Evolutionary conservation across 1,140 invertebrate species (phyloP).

Genomic region (Coelopa frigida): DNA sequence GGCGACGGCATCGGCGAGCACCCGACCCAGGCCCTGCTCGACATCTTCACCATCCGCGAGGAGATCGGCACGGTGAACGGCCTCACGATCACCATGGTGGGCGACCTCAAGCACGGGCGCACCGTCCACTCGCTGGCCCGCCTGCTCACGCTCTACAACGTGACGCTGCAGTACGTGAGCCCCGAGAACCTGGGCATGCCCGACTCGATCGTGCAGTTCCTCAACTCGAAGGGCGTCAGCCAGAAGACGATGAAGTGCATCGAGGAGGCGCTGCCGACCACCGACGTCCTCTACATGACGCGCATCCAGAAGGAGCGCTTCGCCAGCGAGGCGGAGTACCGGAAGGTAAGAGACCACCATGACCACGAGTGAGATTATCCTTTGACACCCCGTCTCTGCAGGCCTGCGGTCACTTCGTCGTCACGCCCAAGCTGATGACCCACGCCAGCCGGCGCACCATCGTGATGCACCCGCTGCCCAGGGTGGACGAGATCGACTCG

Average conservation of each 20-base stretch:
- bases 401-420: constrained; percentile 77
- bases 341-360: constrained; percentile 35
- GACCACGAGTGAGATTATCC: background rate
- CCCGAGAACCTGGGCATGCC: constrained; percentile 87
- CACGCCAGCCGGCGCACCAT: constrained; percentile 87
- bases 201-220: constrained; percentile 69
- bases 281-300: constrained; percentile 97
- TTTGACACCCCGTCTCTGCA: constrained; percentile 18
- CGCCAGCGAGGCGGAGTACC: constrained; percentile 72
- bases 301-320: constrained; percentile 95
- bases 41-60: constrained; percentile 96
- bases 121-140: constrained; percentile 96
- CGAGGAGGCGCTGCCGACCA: constrained; percentile 80
- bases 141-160: constrained; percentile 84
- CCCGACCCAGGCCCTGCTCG: constrained; percentile 94
- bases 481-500: constrained; percentile 88
- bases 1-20: constrained; percentile 98
- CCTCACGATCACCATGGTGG: constrained; percentile 86
- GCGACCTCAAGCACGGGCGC: constrained; percentile 94
- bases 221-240: constrained; percentile 66
- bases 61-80: constrained; percentile 98
- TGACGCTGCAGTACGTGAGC: constrained; percentile 83
- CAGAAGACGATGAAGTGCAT: constrained; percentile 68
- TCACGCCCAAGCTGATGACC: constrained; percentile 94
- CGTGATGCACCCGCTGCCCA: constrained; percentile 95